These are phyloP conservation scores for Acanthiza pusilla DNA, from an alignment of 2,797 vertebrate genomes.

Conservation along the genomic window DNA sequence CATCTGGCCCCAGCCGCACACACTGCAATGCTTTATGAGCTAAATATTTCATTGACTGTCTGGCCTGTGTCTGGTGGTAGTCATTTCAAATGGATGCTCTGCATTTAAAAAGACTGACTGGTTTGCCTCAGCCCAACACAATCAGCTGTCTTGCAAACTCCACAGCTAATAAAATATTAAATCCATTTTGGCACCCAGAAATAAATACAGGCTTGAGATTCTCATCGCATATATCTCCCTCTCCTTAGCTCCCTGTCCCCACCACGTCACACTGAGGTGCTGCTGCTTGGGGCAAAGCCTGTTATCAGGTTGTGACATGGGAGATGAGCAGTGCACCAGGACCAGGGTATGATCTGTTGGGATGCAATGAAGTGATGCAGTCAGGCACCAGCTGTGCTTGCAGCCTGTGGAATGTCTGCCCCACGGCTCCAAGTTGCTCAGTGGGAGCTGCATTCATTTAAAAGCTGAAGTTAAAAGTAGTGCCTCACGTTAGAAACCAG, in stretches of 20 bases:
- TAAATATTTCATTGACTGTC: background rate
- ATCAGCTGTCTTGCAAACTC: background rate
- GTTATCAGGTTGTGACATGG: fast-evolving
- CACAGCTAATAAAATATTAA: conserved; percentile 28
- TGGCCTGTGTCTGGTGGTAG: background rate
- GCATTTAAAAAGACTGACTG: background rate
- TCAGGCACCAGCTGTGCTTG: background rate
- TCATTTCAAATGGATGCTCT: background rate
- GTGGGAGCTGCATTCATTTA: background rate
- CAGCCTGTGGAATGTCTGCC: background rate
- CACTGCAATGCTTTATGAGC: background rate
- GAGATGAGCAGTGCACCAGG: background rate
- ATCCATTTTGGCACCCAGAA: background rate
- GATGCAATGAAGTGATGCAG: background rate
- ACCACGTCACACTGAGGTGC: background rate
- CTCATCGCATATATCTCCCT: background rate
- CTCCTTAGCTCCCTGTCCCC: background rate
- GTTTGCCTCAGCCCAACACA: background rate
- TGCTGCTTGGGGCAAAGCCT: background rate
- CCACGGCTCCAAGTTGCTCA: background rate
- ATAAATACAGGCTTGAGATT: background rate
- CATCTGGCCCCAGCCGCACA: background rate
- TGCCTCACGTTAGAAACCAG: background rate
- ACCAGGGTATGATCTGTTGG: background rate
- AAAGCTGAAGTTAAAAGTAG: background rate